A percentile compares a stretch with the other conserved stretches of the same genome.
phyloP scores from a whole-genome alignment of 2,888 invertebrate species.

The Oxyteleia sp. region DNA sequence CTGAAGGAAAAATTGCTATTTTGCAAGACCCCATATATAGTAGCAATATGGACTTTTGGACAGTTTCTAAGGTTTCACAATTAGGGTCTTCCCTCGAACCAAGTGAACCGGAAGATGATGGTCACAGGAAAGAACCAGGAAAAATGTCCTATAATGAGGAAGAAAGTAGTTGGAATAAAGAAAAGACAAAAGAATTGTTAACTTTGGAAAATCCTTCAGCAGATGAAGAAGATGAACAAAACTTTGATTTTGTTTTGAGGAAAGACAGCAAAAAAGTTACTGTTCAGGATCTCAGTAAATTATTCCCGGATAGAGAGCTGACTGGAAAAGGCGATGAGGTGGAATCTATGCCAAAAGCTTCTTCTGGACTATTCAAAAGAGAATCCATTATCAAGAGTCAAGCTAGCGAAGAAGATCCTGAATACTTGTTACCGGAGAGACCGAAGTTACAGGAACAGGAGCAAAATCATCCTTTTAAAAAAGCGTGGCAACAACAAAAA shows the following conservation, averaged over 20 bases:
- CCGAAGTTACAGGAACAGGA: constrained; percentile 86
- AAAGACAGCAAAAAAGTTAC: constrained; percentile 82
- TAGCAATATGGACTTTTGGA: constrained; percentile 85
- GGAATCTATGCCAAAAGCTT: constrained; percentile 70
- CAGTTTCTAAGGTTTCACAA: constrained; percentile 82
- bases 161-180: constrained; percentile 74
- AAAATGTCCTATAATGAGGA: constrained; percentile 79
- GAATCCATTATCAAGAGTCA: constrained; percentile 86
- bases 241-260: constrained; percentile 80
- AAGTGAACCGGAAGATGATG: constrained; percentile 83
- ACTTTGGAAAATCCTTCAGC: constrained; percentile 81
- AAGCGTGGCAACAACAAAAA: constrained; percentile 86
- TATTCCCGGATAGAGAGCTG: constrained; percentile 80
- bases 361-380: constrained; percentile 83
- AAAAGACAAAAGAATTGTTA: constrained; percentile 75
- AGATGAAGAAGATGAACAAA: constrained; percentile 79
- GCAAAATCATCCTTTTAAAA: constrained; percentile 86
- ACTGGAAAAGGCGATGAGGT: constrained; percentile 68
- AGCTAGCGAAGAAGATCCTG: constrained; percentile 86
- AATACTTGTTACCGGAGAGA: constrained; percentile 85
- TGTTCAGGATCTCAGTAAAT: constrained; percentile 83
- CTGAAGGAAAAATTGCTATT: constrained; percentile 85
- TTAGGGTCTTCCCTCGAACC: constrained; percentile 83
- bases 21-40: constrained; percentile 81
- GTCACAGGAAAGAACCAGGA: constrained; percentile 74